phyloP scores from a whole-genome alignment of 1,140 invertebrate species.

The Scaptomyza montana region DNA sequence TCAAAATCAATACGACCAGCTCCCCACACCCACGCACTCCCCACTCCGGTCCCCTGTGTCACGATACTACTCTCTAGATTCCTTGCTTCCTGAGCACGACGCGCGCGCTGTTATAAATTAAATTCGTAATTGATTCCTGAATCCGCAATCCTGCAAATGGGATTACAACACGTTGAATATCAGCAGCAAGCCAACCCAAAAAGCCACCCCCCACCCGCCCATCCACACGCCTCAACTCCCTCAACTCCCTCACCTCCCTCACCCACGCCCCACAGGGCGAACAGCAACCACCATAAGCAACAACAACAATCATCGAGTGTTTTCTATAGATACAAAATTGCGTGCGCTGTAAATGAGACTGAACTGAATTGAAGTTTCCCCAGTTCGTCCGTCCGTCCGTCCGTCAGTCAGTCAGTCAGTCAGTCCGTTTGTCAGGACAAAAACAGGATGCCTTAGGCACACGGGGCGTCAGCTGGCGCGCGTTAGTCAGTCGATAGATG shows the following conservation, averaged over 20 bases:
- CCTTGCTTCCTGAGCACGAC: conserved; percentile 51
- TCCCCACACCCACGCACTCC: not conserved
- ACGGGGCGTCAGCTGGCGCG: conserved; percentile 67
- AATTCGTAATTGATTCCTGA: conserved; percentile 82
- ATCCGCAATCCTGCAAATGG: conserved; percentile 81
- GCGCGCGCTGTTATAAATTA: conserved; percentile 72
- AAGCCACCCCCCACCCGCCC: conserved; percentile 28
- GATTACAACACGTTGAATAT: conserved; percentile 80
- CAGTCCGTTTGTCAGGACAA: not conserved
- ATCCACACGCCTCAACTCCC: not conserved
- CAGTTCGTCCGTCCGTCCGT: not conserved
- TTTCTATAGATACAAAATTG: conserved; percentile 66
- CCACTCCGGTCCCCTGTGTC: not conserved
- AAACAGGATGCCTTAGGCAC: conserved; percentile 5
- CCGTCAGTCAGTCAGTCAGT: too few species aligned
- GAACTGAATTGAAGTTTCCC: conserved; percentile 27
- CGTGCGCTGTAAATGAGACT: conserved; percentile 70
- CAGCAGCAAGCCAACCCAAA: conserved; percentile 33
- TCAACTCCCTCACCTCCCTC: not conserved
- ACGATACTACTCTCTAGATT: conserved; percentile 36
- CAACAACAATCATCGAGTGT: conserved; percentile 18
- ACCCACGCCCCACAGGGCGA: not conserved
- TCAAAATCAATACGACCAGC: conserved; percentile 60
- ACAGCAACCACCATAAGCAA: conserved; percentile 13
- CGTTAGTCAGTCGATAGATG: conserved; percentile 73